These are phyloP conservation scores for Dynastes tityus DNA, from an alignment of 2,888 invertebrate genomes.

Conservation along the genomic window DNA sequence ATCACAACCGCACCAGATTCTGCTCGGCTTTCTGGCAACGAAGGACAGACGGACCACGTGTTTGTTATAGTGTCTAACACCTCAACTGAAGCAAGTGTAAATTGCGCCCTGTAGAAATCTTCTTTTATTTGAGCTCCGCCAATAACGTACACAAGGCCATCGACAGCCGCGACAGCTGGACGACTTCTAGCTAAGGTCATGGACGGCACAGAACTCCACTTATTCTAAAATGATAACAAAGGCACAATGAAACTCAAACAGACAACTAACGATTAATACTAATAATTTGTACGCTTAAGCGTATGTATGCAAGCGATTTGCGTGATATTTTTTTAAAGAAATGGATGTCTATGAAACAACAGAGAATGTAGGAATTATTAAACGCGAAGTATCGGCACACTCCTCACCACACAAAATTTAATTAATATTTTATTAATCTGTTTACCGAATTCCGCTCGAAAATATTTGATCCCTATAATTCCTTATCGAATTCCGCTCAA, in stretches of 20 bases:
- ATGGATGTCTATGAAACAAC: no score
- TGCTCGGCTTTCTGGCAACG: slow-evolving; percentile 87
- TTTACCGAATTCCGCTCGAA: no score
- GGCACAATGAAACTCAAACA: background rate
- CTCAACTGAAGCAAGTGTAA: slow-evolving; percentile 88
- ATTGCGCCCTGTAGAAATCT: slow-evolving; percentile 88
- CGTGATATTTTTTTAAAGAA: no score
- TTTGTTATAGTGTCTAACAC: slow-evolving; percentile 86
- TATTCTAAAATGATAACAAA: slow-evolving; percentile 73
- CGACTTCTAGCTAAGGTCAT: slow-evolving; percentile 85
- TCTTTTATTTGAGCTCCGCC: slow-evolving; percentile 89
- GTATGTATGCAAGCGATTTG: no score
- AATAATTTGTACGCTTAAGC: no score
- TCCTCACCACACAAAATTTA: no score
- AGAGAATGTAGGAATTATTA: no score
- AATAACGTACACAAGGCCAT: slow-evolving; percentile 86
- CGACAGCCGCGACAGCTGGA: slow-evolving; percentile 89
- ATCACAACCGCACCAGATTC: slow-evolving; percentile 88
- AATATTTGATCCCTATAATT: no score
- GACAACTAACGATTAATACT: background rate
- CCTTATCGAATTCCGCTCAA: no score
- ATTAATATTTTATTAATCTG: no score
- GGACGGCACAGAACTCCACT: slow-evolving; percentile 85
- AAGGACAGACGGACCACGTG: slow-evolving; percentile 85
- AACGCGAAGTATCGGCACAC: no score